These are phyloP conservation scores for Salpingus planirostris DNA, from an alignment of 2,888 invertebrate genomes.

Conservation along the genomic window DNA sequence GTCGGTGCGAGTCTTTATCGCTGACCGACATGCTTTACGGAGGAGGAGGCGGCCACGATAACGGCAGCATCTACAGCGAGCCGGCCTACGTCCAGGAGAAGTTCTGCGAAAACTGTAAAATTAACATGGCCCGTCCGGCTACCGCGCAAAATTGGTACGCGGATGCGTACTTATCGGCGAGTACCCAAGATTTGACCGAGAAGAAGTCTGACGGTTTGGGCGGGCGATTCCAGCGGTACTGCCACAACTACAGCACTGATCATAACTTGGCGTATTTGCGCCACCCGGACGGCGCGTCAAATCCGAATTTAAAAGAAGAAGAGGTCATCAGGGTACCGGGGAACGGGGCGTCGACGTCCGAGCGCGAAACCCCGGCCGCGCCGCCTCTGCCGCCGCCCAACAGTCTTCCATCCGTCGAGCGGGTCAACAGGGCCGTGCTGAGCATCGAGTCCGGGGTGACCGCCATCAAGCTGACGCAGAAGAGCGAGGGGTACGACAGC, in stretches of 20 bases:
- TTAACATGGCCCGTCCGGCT: conserved; percentile 59
- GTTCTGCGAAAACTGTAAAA: conserved; percentile 67
- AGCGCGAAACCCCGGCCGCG: conserved; percentile 38
- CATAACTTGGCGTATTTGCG: conserved; percentile 59
- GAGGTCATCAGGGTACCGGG: too few species aligned
- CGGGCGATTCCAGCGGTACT: conserved; percentile 51
- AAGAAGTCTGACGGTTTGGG: conserved; percentile 27
- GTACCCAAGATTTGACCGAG: conserved; percentile 43
- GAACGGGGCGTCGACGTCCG: conserved; percentile 46
- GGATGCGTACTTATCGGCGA: conserved; percentile 45
- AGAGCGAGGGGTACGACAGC: conserved; percentile 70
- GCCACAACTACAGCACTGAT: conserved; percentile 52
- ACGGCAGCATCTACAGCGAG: conserved; percentile 80
- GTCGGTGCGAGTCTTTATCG: conserved; percentile 57
- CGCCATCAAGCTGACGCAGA: conserved; percentile 47
- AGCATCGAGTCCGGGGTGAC: conserved; percentile 57
- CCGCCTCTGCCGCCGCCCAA: conserved; percentile 46
- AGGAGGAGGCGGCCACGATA: conserved; percentile 48
- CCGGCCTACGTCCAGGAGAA: conserved; percentile 70
- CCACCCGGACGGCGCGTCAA: conserved; percentile 88
- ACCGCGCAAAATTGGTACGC: conserved; percentile 59
- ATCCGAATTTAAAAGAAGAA: conserved; percentile 76
- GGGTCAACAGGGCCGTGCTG: conserved; percentile 52
- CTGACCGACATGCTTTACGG: conserved; percentile 59
- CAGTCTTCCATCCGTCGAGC: conserved; percentile 54